Conservation (phyloP, 2,113 vertebrate genomes). For the Sorex araneus region DNA sequence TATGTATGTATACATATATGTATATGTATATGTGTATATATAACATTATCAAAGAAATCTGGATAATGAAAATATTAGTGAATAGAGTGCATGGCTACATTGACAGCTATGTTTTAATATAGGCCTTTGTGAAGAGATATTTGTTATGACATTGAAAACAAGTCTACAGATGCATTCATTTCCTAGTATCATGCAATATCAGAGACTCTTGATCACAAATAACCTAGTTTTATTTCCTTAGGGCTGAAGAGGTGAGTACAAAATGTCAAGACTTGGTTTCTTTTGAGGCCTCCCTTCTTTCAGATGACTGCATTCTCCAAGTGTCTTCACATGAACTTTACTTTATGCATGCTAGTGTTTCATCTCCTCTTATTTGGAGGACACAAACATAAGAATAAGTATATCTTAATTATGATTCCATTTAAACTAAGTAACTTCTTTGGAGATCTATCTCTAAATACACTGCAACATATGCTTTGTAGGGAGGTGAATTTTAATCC, state of each 20-base stretch:
- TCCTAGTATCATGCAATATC: not conserved
- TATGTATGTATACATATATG: too few relatives aligned
- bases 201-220: not conserved
- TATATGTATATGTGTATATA: too few relatives aligned
- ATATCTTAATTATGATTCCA: not conserved
- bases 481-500: not conserved
- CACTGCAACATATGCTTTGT: not conserved
- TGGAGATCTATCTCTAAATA: not conserved
- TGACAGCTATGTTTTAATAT: not conserved
- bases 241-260: not conserved
- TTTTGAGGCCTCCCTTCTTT: not conserved
- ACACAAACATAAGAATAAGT: not conserved
- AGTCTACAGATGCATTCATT: not conserved
- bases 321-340: not conserved
- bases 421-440: not conserved
- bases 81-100: not conserved
- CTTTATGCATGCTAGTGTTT: not conserved
- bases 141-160: not conserved
- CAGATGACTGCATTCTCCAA: not conserved
- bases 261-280: not conserved
- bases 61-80: not conserved
- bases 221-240: not conserved
- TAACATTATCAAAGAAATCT: not conserved
- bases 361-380: not conserved
- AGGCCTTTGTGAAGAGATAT: not conserved